Conservation (phyloP, 92 coral and sea anemone genomes). For the Metridium senile region DNA sequence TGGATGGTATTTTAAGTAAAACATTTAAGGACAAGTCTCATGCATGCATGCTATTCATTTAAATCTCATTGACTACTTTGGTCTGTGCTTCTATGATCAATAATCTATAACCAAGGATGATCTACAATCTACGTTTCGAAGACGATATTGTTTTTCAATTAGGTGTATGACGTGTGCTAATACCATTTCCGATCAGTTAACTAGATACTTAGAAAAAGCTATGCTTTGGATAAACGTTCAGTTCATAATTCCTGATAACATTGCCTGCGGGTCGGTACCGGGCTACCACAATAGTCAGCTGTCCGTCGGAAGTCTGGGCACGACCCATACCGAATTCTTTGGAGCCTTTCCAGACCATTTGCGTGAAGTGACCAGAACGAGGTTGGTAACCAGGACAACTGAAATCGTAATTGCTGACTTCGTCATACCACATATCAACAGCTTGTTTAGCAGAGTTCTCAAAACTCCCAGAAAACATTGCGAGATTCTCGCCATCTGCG, state of each 20-base stretch:
- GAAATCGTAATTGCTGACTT: slow-evolving; percentile 73
- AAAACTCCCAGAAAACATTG: slow-evolving; percentile 80
- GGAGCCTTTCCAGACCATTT: slow-evolving; percentile 89
- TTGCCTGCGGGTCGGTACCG: slow-evolving; percentile 95
- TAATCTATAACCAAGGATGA: no score
- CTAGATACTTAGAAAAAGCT: slow-evolving; percentile 1
- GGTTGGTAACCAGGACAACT: slow-evolving; percentile 79
- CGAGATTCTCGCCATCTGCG: slow-evolving; percentile 91
- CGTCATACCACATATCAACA: slow-evolving; percentile 87
- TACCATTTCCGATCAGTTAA: no score
- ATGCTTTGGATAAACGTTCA: slow-evolving; percentile 60
- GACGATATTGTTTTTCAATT: no score
- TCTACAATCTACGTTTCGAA: no score
- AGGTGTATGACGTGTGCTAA: no score
- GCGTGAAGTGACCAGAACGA: slow-evolving; percentile 93
- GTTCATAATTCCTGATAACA: slow-evolving; percentile 56
- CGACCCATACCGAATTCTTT: slow-evolving; percentile 88
- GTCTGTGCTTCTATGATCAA: no score
- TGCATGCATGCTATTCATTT: no score
- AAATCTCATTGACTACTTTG: no score
- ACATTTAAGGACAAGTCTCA: no score
- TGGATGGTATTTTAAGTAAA: no score
- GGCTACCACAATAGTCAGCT: slow-evolving; percentile 77
- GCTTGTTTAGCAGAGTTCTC: slow-evolving; percentile 87
- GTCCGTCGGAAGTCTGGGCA: slow-evolving; percentile 73